phyloP scores from a whole-genome alignment of 1,140 invertebrate genomes.

The Tigriopus japonicus region DNA sequence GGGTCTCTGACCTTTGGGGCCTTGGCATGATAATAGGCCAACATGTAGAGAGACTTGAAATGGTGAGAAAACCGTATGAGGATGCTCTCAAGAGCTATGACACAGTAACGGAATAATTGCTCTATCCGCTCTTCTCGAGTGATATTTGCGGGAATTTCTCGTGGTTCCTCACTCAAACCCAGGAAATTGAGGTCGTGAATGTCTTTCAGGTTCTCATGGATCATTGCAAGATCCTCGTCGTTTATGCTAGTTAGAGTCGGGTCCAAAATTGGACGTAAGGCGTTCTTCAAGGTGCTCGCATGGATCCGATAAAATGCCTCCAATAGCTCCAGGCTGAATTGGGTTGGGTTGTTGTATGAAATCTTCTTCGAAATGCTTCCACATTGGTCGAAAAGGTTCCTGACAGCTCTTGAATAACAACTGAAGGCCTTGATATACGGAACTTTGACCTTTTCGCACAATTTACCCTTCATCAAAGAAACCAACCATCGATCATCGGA shows the following conservation, averaged over 20 bases:
- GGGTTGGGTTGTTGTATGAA: conserved; percentile 56
- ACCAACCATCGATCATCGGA: conserved; percentile 67
- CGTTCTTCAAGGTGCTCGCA: conserved; percentile 60
- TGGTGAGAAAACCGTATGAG: conserved; percentile 65
- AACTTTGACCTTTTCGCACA: conserved; percentile 57
- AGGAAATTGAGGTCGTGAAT: conserved; percentile 20
- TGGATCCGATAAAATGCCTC: conserved; percentile 52
- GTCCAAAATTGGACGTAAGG: conserved; percentile 26
- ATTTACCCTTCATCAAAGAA: conserved; percentile 82
- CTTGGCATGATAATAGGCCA: conserved; percentile 62
- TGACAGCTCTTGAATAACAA: conserved; percentile 52
- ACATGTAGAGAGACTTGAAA: conserved; percentile 74
- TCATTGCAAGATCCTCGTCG: conserved; percentile 26
- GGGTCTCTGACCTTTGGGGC: conserved; percentile 41
- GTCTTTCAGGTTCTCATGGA: conserved; percentile 15
- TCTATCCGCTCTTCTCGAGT: conserved; percentile 22
- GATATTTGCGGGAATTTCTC: conserved; percentile 15
- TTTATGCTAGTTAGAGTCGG: conserved; percentile 22
- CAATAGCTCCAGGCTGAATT: conserved; percentile 67
- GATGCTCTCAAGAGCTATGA: conserved; percentile 61
- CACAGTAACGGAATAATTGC: conserved; percentile 36
- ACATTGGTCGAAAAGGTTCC: conserved; percentile 51
- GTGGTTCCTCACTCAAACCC: conserved; percentile 24
- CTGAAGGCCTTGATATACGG: conserved; percentile 49
- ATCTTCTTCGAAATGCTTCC: conserved; percentile 71